A percentile compares a stretch with the other conserved stretches of the same genome.
These are phyloP conservation scores for Leptopilina drosophilae DNA, from an alignment of 2,888 invertebrate species.

Conservation along the genomic window DNA sequence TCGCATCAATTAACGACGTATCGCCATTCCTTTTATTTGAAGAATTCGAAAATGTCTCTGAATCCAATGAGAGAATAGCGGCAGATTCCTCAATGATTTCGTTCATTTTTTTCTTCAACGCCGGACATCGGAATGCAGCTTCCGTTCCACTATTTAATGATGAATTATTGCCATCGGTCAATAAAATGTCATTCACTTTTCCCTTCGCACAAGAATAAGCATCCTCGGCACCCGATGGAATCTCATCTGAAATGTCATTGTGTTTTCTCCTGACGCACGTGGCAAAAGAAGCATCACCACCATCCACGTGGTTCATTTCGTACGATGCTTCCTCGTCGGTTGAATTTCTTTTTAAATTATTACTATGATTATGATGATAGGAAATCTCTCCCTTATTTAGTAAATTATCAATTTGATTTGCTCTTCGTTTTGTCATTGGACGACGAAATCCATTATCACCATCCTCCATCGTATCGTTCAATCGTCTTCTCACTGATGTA, in stretches of 20 bases:
- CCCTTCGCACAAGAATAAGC: conserved; percentile 19
- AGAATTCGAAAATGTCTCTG: neutral
- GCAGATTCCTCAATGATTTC: conserved; percentile 51
- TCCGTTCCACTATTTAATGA: conserved; percentile 5
- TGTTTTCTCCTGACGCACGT: conserved; percentile 1
- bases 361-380: neutral
- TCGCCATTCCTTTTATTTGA: neutral
- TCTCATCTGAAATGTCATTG: conserved; percentile 46
- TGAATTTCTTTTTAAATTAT: conserved; percentile 17
- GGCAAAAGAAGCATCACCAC: neutral
- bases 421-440: neutral
- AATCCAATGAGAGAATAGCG: conserved; percentile 44
- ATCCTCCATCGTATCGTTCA: conserved; percentile 21
- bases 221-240: conserved; percentile 44
- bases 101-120: conserved; percentile 26
- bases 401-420: neutral
- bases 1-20: neutral
- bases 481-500: neutral
- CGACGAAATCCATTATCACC: conserved; percentile 8
- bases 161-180: conserved; percentile 6
- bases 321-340: conserved; percentile 6
- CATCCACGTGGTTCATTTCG: neutral
- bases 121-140: conserved; percentile 23
- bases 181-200: conserved; percentile 52
- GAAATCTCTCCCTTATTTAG: conserved; percentile 17